These are phyloP conservation scores for Spondyliosoma cantharus DNA, from an alignment of 2,797 vertebrate species.

Conservation along the genomic window DNA sequence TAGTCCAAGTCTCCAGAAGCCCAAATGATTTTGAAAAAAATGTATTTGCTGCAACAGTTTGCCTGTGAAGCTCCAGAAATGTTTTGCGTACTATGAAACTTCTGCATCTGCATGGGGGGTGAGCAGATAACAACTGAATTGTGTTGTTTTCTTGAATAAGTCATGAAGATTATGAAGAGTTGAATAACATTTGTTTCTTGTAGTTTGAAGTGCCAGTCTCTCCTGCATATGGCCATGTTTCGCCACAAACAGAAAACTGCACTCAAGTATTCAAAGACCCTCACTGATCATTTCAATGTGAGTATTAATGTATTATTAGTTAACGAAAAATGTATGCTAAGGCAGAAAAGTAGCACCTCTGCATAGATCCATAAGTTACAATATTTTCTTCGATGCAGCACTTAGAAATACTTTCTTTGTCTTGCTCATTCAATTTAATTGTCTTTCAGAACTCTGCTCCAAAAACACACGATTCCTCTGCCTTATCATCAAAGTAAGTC, in stretches of 20 bases:
- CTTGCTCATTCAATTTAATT: neutral
- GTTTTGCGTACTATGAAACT: too few species aligned
- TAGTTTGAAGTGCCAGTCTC: conserved; percentile 94
- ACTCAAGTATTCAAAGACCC: conserved; percentile 91
- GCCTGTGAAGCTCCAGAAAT: too few species aligned
- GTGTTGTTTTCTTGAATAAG: neutral
- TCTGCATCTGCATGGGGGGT: too few species aligned
- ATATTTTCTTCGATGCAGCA: too few species aligned
- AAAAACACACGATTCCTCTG: conserved; percentile 84
- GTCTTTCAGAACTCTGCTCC: conserved; percentile 84
- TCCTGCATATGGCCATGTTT: conserved; percentile 96
- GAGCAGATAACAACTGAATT: too few species aligned
- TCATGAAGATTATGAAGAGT: neutral
- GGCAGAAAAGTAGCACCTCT: neutral
- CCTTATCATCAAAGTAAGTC: conserved; percentile 86
- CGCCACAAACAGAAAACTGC: conserved; percentile 91
- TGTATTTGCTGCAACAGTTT: too few species aligned
- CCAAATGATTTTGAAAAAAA: too few species aligned
- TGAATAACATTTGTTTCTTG: conserved; percentile 26
- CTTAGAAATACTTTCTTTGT: neutral
- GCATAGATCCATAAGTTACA: neutral
- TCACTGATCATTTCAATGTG: conserved; percentile 93
- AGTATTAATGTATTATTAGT: conserved; percentile 17
- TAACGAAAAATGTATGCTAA: neutral
- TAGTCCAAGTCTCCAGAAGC: too few species aligned